Evolutionary conservation across 2,797 vertebrate genomes (phyloP), one percentile per base, ranked within the genome.

Genomic region (Acrossocheilus fasciatus): DNA sequence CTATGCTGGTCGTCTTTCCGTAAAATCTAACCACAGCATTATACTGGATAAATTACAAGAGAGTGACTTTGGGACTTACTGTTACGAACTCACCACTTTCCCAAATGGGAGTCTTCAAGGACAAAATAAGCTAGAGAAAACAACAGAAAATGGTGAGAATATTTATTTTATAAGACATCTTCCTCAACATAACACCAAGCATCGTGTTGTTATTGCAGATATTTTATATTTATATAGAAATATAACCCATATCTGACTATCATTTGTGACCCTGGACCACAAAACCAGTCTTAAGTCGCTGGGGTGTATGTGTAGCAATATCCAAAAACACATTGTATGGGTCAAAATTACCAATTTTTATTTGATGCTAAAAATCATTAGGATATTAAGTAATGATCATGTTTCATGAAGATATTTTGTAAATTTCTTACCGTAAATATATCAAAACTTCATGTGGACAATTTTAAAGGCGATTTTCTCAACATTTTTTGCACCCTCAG

Each of bases 61-160:
- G 5, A 36, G 34, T 9, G 88, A 90, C 43, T 86, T 89, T 34
- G 84, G 77, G n/a, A 43, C 20, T 2, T 90, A 90, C 68, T 90
- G 89, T 78, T 89, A 85, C 57, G 74, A 78, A 69, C 20, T 87
- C 34, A 74, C 72, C 36, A 78, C 87, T 2, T 90, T 82, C 68
- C 89, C 89, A 8, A 4, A 30, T 2, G 89, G 89, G 26, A 86
- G 47, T 39, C 72, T 89, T 69, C 17, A 23, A 2, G 57, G 83
- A n/a, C 3, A 43, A 10, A 30, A 87, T 11, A 54, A 26, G 6
- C 66, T 90, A 41, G 62, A 73, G n/a, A 76, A 68, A 86, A 36
- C 8, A 0, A 15, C 59, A 18, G 45, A 43, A 26, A 43, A 66
- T 14, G 64, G 72, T 72, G 11, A 57, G 84, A 50, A 39, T 20